Evolutionary conservation across 2,888 invertebrate genomes (phyloP), one percentile per base, ranked within the genome.

Genomic region (Meliscaeva auricollis): DNA sequence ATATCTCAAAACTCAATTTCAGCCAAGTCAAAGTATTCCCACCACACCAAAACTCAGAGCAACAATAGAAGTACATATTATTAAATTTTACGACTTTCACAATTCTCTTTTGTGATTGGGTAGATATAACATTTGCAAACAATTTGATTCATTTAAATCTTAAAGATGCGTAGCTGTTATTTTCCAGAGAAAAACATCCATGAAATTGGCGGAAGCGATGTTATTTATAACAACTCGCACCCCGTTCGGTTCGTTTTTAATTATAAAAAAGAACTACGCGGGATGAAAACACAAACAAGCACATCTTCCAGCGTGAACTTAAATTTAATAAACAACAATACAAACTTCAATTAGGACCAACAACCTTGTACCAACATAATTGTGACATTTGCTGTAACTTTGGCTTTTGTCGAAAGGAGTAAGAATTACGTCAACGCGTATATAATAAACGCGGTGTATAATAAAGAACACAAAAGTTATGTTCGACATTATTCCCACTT

Each of bases 401-500:
- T 32, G 46, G 26, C 64, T 32, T 64, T 58, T 22, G 38, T 11
- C 20, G 15, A 62, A 64, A 46, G 64, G 46, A 46, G 46, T 32
- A 64, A 58, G 22, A 20, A 13, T 58, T 15, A 58, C 7, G 17
- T 22, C 13, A 38, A 58, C 35, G 20, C 4, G 11, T 32, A 6
- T 4, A 32, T 7, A 32, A 32, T 7, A 32, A 7, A 0, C 3
- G 26, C 4, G n/a, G n/a, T 15, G 26, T 6, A 17, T 58, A 73
- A 79, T 68, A 76, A 41, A 76, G 72, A 72, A 17, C 30, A 46
- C 62, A 52, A 46, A 62, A 52, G 60, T 50, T 32, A 46, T 75
- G 44, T 70, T 81, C 64, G 56, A 56, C 75, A 75, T 48, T 64
- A 48, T 70, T 69, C 69, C 56, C 62, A 58, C 62, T 60, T 44